Base-by-base conservation (phyloP, 2,888 invertebrate species). In the Gryllus longicercus region DNA sequence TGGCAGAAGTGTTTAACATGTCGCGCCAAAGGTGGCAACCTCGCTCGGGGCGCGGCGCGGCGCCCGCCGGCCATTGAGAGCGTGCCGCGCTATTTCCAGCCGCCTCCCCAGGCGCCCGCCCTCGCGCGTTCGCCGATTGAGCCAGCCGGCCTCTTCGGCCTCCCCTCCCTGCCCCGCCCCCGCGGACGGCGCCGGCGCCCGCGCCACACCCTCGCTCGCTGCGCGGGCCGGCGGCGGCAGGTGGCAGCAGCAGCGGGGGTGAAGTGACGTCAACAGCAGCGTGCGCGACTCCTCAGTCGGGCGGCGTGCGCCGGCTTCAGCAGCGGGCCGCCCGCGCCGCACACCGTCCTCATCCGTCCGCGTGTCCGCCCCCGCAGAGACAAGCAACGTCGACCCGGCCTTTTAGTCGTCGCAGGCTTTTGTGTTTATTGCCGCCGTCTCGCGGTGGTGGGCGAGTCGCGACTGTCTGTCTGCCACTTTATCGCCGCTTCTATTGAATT, bases 221-320 rank as follows among this genome's bases (percentile, higher is more conserved):
- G 38, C 38, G 38, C 38, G 38, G 8, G 38, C 38, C 38, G 38
- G 38, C 38, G 38, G 38, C 38, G 38, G 38, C 38, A 38, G 38
- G 38, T 38, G 38, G 38, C 38, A 38, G 38, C 38, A 38, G 38
- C 38, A 8, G 38, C 38, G 38, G 38, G 38, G 38, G 38, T 8
- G 8, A 5, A 38, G 38, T 38, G 38, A 38, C 38, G 38, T 38
- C 38, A 38, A 5, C 38, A 38, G 38, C 38, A 8, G 38, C 38
- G n/a, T n/a, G 63, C 63, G 16, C n/a, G 63, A 5, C 16, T 14
- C 16, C 63, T 18, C 16, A 18, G 63, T 63, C 14, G n/a, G 63
- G 63, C 63, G 63, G 63, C 63, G 63, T 63, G 63, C 63, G 63
- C 63, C 63, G 63, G n/a, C 63, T n/a, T 12, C 63, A n/a, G n/a